phyloP scores from a whole-genome alignment of 1,140 invertebrate genomes.

The Mylabris phalerata region DNA sequence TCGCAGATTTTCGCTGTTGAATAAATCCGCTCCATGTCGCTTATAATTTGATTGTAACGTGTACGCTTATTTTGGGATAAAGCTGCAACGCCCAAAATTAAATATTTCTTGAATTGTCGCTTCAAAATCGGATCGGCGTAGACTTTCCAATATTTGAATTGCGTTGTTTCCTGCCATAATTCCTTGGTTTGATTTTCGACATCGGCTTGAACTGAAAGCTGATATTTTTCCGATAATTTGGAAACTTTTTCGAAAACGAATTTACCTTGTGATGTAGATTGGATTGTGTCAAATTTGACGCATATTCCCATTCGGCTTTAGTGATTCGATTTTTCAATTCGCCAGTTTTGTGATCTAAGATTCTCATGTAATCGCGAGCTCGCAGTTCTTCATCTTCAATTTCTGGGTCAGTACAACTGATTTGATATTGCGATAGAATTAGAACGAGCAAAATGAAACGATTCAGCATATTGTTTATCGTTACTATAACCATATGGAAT shows the following conservation, averaged over 20 bases:
- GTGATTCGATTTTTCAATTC: conserved; percentile 50
- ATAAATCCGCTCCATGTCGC: conserved; percentile 72
- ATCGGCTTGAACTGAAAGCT: conserved; percentile 24
- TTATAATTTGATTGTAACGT: conserved; percentile 55
- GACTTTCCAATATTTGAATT: conserved; percentile 25
- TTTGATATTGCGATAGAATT: not conserved
- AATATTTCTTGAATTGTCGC: conserved; percentile 30
- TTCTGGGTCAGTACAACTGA: conserved; percentile 38
- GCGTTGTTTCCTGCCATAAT: conserved; percentile 23
- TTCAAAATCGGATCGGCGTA: conserved; percentile 23
- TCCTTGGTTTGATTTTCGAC: conserved; percentile 27
- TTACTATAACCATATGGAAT: not conserved
- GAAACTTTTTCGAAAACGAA: not conserved
- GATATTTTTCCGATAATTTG: not conserved
- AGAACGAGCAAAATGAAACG: not conserved
- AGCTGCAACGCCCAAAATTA: conserved; percentile 47
- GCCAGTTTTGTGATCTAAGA: conserved; percentile 51
- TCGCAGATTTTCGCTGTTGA: conserved; percentile 74
- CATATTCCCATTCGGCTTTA: conserved; percentile 60
- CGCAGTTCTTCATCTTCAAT: conserved; percentile 52
- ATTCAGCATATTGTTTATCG: not conserved
- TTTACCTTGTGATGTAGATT: conserved; percentile 53
- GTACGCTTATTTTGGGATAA: conserved; percentile 60
- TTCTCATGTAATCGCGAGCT: conserved; percentile 52
- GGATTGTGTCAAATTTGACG: conserved; percentile 64